Conservation (phyloP, 2,113 vertebrate species). For the Pelodiscus sinensis region DNA sequence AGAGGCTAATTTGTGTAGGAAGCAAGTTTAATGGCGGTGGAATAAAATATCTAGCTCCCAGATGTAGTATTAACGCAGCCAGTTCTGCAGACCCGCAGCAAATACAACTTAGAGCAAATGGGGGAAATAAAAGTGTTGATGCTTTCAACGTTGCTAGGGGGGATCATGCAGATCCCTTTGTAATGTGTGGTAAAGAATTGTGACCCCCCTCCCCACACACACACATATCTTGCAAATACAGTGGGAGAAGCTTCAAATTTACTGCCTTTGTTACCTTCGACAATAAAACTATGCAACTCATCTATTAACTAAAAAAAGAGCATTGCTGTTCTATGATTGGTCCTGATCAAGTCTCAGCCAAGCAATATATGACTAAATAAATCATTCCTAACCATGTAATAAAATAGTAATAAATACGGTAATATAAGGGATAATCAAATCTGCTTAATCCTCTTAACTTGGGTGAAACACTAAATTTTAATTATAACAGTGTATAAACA, state of each 20-base stretch:
- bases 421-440: conserved; percentile 21
- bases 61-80: background rate
- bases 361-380: background rate
- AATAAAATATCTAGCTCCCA: background rate
- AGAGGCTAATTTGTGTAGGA: conserved; percentile 1
- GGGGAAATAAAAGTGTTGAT: background rate
- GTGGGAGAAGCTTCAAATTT: background rate
- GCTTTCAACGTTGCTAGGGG: background rate
- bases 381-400: background rate
- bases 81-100: background rate
- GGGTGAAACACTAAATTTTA: background rate
- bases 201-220: background rate
- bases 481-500: conserved; percentile 3
- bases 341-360: background rate
- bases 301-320: background rate
- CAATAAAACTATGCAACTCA: background rate
- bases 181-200: background rate
- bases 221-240: background rate
- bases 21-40: conserved; percentile 3
- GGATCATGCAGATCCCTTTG: background rate
- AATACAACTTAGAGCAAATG: background rate
- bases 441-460: conserved; percentile 3
- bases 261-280: background rate
- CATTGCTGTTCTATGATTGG: background rate
- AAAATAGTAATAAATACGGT: background rate